A percentile compares a stretch with the other conserved stretches of the same genome.
phyloP scores from a whole-genome alignment of 2,888 invertebrate genomes.

The Cosmia pyralina region DNA sequence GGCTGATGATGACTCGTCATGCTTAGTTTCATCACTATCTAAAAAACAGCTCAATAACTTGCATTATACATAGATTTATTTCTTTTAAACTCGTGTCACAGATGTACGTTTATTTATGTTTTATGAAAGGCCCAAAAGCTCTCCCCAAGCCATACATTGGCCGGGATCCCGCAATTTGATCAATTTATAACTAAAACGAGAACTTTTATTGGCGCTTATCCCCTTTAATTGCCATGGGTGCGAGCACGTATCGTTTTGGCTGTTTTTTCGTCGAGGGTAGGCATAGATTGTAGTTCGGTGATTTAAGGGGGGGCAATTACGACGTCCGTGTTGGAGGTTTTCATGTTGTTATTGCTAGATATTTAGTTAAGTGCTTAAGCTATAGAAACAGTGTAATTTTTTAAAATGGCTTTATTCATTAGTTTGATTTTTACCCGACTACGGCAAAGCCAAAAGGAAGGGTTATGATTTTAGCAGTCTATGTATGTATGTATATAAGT shows the following conservation, averaged over 20 bases:
- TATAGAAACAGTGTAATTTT: neutral
- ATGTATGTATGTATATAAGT: too few species aligned
- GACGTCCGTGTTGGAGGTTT: slow-evolving; percentile 6
- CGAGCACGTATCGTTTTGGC: slow-evolving; percentile 65
- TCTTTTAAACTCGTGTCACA: neutral
- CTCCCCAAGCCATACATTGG: slow-evolving; percentile 68
- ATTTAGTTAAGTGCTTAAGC: neutral
- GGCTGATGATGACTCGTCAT: too few species aligned
- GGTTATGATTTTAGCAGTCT: too few species aligned
- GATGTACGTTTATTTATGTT: slow-evolving; percentile 20
- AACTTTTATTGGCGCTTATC: slow-evolving; percentile 86
- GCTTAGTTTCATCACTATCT: too few species aligned
- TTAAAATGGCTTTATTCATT: neutral
- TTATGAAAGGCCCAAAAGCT: slow-evolving; percentile 40
- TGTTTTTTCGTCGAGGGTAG: slow-evolving; percentile 51
- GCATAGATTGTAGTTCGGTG: slow-evolving; percentile 36
- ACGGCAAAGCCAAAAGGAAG: too few species aligned
- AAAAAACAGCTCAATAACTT: neutral
- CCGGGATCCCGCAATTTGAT: slow-evolving; percentile 79
- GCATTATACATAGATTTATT: neutral
- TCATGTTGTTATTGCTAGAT: slow-evolving; percentile 18
- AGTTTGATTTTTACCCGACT: too few species aligned
- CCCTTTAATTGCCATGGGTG: slow-evolving; percentile 82
- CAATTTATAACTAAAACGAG: slow-evolving; percentile 82
- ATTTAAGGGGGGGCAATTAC: slow-evolving; percentile 47